These are phyloP conservation scores for Diplazon laetatorius DNA, from an alignment of 2,888 invertebrate genomes.

Conservation along the genomic window DNA sequence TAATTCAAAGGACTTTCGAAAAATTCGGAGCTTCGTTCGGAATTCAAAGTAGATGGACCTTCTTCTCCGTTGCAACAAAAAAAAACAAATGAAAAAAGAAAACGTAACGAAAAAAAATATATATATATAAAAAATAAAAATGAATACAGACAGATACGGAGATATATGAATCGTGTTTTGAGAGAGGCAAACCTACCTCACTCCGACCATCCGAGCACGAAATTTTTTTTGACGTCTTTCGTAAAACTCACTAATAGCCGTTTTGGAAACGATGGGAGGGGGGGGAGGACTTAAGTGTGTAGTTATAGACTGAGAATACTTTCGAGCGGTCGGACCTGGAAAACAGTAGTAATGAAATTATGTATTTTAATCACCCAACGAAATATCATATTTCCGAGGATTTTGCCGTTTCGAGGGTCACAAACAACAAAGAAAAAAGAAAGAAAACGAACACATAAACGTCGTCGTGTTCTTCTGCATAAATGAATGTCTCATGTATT, in stretches of 20 bases:
- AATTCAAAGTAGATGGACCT: conserved; percentile 3
- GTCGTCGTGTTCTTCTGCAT: no score
- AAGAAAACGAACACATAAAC: no score
- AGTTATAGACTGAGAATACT: neutral
- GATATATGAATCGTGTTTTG: conserved; percentile 3
- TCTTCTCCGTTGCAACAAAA: neutral
- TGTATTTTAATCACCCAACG: neutral
- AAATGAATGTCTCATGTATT: neutral
- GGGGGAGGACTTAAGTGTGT: neutral
- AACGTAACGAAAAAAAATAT: neutral
- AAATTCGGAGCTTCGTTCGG: conserved; percentile 27
- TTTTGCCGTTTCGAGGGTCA: neutral
- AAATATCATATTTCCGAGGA: neutral
- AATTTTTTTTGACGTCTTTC: conserved; percentile 5
- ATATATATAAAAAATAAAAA: neutral
- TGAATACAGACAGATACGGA: conserved; percentile 4
- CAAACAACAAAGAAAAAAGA: neutral
- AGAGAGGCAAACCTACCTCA: neutral
- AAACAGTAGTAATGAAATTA: conserved; percentile 22
- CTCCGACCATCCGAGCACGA: neutral
- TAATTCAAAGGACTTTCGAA: conserved; percentile 50
- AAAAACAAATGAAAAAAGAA: neutral
- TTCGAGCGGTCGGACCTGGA: neutral
- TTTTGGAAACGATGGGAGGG: no score
- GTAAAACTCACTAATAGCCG: neutral